Evolutionary conservation across 2,888 invertebrate species (phyloP).

Genomic region (Penaeus monodon): DNA sequence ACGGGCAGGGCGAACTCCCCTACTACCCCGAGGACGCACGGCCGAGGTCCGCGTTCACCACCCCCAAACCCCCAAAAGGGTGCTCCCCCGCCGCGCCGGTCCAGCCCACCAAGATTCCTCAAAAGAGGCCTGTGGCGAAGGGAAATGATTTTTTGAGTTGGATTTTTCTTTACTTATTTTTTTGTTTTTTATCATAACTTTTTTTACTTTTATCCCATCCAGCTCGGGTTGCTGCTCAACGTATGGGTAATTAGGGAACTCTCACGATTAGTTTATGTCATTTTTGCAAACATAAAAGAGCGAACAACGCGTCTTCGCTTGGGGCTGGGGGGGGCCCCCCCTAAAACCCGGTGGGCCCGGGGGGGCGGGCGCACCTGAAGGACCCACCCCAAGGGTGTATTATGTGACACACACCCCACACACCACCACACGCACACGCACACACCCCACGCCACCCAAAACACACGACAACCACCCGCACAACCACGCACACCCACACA

Average conservation of each 20-base stretch:
- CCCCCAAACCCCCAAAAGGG: constrained; percentile 51
- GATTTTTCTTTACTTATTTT: too few species aligned
- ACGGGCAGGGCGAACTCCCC: constrained; percentile 51
- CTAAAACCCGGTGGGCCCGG: constrained; percentile 40
- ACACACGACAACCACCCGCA: too few species aligned
- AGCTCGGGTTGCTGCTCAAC: too few species aligned
- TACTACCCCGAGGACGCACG: constrained; percentile 59
- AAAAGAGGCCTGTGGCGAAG: constrained; percentile 46
- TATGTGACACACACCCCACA: too few species aligned
- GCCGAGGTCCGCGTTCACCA: constrained; percentile 54
- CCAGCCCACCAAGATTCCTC: constrained; percentile 43
- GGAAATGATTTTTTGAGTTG: background rate
- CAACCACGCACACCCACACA: too few species aligned
- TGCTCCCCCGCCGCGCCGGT: constrained; percentile 40
- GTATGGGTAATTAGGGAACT: too few species aligned
- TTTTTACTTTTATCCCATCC: too few species aligned
- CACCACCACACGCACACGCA: too few species aligned
- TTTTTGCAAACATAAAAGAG: background rate
- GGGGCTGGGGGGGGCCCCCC: constrained; percentile 42
- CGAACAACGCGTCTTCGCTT: constrained; percentile 17
- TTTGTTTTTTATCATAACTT: too few species aligned
- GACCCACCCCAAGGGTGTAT: constrained; percentile 39
- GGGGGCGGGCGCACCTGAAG: constrained; percentile 37
- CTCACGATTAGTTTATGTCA: background rate
- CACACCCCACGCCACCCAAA: too few species aligned